Base-by-base conservation (phyloP, 2,888 invertebrate species). In the Heliconius aoede region DNA sequence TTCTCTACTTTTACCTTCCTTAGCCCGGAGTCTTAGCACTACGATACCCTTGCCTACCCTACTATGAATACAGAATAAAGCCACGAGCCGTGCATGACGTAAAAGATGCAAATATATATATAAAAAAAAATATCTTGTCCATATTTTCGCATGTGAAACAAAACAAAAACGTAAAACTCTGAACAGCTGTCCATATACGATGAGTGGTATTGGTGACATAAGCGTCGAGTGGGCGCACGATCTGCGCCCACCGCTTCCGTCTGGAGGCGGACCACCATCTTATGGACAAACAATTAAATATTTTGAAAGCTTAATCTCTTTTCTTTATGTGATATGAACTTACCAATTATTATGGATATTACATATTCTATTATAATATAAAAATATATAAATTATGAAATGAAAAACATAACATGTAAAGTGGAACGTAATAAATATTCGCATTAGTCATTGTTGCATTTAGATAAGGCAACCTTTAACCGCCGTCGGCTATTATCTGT, bases 201-300 rank as follows among this genome's bases (percentile, higher is more conserved):
- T 86, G 86, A 88, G 86, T 86, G 86, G 87, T 88, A 89, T 89
- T 86, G 90, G 90, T 92, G 92, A 92, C 91, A 91, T 91, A 92
- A 92, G 88, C 88, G 85, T 81, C 84, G 87, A 86, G 93, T 93
- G 86, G 93, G 93, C 88, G 89, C 87, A 84, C 85, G 85, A 86
- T 86, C 84, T 81, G 88, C 94, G 88, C 94, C 94, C 90, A 94
- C 94, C 72, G 91, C 89, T 92, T 94, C 93, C 94, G 93, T 86
- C 86, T 85, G 88, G 89, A 88, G 92, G 93, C 91, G 91, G 85
- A 83, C 83, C 85, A 86, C 86, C 90, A 93, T 91, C 91, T 92
- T 92, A 92, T 91, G 86, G 84, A 89, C 87, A 86, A 85, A 89
- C 79, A 77, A 80, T 77, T 60, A 60, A 78, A 71, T 28, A n/a